A percentile compares a stretch with the other conserved stretches of the same genome.
Conservation (phyloP, 2,888 invertebrate genomes). For the Abrostola tripartita region DNA sequence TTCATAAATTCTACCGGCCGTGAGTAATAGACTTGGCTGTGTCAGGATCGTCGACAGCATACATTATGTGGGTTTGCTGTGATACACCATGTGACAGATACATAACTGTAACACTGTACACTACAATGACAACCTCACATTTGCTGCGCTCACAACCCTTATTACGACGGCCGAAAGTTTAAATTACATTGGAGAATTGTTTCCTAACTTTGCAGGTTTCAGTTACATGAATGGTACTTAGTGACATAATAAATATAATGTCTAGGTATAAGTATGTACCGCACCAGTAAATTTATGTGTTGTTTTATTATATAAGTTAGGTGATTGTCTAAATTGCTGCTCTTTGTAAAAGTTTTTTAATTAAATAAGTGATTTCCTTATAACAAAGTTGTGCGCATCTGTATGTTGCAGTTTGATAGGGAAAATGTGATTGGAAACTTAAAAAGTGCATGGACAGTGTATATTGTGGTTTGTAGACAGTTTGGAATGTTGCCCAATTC, state of each 20-base stretch:
- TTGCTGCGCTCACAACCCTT: conserved; percentile 28
- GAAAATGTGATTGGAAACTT: background rate
- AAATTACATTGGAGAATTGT: conserved; percentile 4
- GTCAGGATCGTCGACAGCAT: conserved; percentile 79
- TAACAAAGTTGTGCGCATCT: background rate
- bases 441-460: background rate
- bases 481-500: conserved; percentile 45
- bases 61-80: conserved; percentile 73
- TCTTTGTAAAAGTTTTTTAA: conserved; percentile 23
- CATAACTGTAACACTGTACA: conserved; percentile 39
- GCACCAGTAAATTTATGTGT: conserved; percentile 17
- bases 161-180: conserved; percentile 33
- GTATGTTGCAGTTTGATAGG: background rate
- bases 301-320: conserved; percentile 32
- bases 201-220: conserved; percentile 8
- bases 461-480: background rate
- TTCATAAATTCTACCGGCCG: conserved; percentile 80
- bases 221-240: conserved; percentile 42
- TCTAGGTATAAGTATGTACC: conserved; percentile 27
- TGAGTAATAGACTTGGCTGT: conserved; percentile 80
- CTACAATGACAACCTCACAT: conserved; percentile 29
- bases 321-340: conserved; percentile 26
- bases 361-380: conserved; percentile 1
- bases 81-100: conserved; percentile 61
- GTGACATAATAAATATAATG: conserved; percentile 40